Evolutionary conservation across 2,797 vertebrate genomes (phyloP).

Genomic region (Sebastiscus albofasciatus): DNA sequence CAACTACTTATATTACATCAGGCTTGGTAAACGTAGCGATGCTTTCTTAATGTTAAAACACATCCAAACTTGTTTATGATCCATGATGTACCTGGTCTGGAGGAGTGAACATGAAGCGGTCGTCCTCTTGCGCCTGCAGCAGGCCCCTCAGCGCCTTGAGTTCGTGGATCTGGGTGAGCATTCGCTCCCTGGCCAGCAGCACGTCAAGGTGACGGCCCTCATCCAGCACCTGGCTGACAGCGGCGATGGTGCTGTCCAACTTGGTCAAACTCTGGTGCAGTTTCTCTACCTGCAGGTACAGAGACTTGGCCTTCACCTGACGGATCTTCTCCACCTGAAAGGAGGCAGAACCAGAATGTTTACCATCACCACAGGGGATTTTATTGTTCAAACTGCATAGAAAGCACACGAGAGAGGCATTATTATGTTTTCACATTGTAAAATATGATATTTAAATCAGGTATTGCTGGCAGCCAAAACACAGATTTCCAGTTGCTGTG

Average conservation of each 20-base stretch:
- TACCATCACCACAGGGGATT: not conserved
- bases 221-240: slow-evolving; percentile 95
- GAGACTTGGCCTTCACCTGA: slow-evolving; percentile 97
- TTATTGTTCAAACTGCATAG: not conserved
- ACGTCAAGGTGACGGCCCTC: slow-evolving; percentile 94
- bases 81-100: slow-evolving; percentile 86
- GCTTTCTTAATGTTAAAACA: not conserved
- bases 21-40: not conserved
- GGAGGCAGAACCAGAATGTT: not conserved
- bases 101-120: slow-evolving; percentile 96
- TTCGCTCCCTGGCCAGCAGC: slow-evolving; percentile 93
- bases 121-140: slow-evolving; percentile 95
- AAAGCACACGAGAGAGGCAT: not conserved
- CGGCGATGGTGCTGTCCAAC: slow-evolving; percentile 95
- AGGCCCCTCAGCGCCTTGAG: slow-evolving; percentile 91
- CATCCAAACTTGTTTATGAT: not conserved
- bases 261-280: slow-evolving; percentile 96
- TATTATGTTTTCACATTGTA: no score
- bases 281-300: slow-evolving; percentile 98
- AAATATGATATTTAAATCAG: no score
- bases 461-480: not conserved
- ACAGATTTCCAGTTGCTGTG: not conserved
- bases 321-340: slow-evolving; percentile 97
- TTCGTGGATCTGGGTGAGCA: slow-evolving; percentile 97
- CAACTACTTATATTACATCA: not conserved